phyloP scores from a whole-genome alignment of 2,797 vertebrate genomes.

The Oreochromis mossambicus region DNA sequence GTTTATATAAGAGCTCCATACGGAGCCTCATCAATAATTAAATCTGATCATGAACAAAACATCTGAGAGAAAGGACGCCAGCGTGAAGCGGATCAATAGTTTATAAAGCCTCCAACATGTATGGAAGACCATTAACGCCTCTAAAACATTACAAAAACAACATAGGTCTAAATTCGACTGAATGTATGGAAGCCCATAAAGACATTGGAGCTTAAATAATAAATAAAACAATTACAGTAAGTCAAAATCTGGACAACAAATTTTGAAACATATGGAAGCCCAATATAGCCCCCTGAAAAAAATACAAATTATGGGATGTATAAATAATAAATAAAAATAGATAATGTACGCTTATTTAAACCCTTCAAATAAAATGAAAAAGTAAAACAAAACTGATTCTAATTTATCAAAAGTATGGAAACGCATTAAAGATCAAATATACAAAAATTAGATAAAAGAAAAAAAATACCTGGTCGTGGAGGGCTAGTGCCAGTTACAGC shows the following conservation, averaged over 20 bases:
- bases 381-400: neutral
- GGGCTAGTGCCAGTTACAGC: neutral
- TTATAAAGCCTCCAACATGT: neutral
- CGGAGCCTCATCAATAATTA: neutral
- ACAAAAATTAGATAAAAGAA: neutral
- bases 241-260: neutral
- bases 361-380: neutral
- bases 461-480: neutral
- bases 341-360: neutral
- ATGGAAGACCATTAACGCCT: neutral
- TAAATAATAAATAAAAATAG: neutral
- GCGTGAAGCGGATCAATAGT: neutral
- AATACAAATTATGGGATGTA: neutral
- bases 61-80: neutral
- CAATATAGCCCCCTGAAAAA: neutral
- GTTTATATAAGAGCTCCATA: neutral
- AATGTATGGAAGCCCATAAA: neutral
- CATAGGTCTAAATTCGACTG: neutral
- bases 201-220: neutral
- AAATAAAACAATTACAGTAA: neutral
- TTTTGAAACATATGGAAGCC: neutral
- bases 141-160: neutral
- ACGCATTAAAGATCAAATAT: neutral
- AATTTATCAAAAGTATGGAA: neutral
- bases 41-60: constrained; percentile 1